Evolutionary conservation across 2,888 invertebrate species (phyloP).

Genomic region (Calliopum simillimum): DNA sequence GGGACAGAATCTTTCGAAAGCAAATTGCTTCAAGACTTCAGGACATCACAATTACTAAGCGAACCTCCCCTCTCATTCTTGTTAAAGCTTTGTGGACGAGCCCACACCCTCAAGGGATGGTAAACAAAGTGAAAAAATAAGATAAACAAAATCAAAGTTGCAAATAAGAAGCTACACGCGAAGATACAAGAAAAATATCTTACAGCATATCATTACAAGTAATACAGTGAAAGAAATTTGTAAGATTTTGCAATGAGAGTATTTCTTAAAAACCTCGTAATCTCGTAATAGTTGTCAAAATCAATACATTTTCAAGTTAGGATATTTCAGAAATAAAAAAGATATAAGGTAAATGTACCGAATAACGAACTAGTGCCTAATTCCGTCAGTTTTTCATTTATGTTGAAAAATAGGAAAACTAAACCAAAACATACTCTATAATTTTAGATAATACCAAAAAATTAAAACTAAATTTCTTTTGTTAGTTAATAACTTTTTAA

Average conservation of each 20-base stretch:
- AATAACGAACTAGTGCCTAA: too few relatives aligned
- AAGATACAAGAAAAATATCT: conserved; percentile 14
- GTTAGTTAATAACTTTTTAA: too few relatives aligned
- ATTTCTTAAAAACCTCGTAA: too few relatives aligned
- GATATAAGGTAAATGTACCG: too few relatives aligned
- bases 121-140: conserved; percentile 32
- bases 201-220: background rate
- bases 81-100: background rate
- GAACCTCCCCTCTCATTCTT: background rate
- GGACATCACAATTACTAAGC: conserved; percentile 28
- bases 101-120: conserved; percentile 28
- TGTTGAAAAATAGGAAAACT: too few relatives aligned
- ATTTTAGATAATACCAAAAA: too few relatives aligned
- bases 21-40: conserved; percentile 24
- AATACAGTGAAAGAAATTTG: conserved; percentile 1
- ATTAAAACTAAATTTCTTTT: too few relatives aligned
- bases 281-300: too few relatives aligned
- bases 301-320: too few relatives aligned
- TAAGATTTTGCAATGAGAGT: background rate
- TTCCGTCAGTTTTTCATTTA: too few relatives aligned
- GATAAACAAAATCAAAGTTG: conserved; percentile 40
- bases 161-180: conserved; percentile 39
- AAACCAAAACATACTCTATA: too few relatives aligned
- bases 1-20: conserved; percentile 18
- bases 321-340: too few relatives aligned